phyloP scores from a whole-genome alignment of 2,797 vertebrate genomes.

The Cirrhinus mrigala region DNA sequence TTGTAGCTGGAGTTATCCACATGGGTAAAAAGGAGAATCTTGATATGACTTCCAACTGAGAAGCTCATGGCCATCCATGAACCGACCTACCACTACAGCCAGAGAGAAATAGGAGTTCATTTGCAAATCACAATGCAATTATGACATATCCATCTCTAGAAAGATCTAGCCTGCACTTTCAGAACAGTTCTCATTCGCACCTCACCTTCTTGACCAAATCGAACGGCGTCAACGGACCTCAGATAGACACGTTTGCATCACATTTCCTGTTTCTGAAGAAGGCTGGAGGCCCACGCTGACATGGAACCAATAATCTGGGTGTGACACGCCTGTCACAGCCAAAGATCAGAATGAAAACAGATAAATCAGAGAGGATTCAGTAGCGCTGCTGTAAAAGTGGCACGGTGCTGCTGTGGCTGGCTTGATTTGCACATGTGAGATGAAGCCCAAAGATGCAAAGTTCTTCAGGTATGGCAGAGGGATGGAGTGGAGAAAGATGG shows the following conservation, averaged over 20 bases:
- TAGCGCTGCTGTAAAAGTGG: constrained; percentile 66
- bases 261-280: constrained; percentile 58
- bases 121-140: constrained; percentile 44
- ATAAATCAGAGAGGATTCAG: constrained; percentile 67
- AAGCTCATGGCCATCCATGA: neutral
- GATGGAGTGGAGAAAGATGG: constrained; percentile 67
- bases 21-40: neutral
- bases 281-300: constrained; percentile 58
- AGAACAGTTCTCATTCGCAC: constrained; percentile 15
- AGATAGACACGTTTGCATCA: constrained; percentile 45
- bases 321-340: constrained; percentile 45
- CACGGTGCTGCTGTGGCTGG: neutral
- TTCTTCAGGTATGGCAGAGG: constrained; percentile 59
- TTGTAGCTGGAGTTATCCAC: neutral
- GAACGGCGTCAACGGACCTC: neutral
- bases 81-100: constrained; percentile 12
- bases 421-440: constrained; percentile 34
- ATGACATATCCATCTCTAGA: constrained; percentile 30
- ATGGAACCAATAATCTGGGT: constrained; percentile 66
- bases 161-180: constrained; percentile 18
- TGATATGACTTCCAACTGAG: neutral
- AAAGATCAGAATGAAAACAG: constrained; percentile 60
- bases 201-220: constrained; percentile 12
- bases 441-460: constrained; percentile 44
- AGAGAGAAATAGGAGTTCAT: neutral